Evolutionary conservation across 2,113 vertebrate genomes (phyloP).

Genomic region (Mesoclemmys tuberculata): DNA sequence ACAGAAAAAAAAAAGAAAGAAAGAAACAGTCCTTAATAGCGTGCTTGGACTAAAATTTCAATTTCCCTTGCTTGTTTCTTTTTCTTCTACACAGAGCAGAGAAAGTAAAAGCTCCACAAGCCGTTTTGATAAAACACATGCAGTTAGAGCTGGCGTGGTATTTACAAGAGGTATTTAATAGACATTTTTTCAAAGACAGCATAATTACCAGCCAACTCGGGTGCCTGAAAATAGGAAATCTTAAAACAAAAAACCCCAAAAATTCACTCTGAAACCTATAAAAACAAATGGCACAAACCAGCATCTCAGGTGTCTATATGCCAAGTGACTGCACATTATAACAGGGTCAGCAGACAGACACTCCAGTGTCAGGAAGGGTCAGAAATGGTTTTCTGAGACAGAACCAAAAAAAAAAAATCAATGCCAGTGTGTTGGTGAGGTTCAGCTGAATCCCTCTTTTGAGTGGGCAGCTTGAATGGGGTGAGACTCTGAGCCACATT

Average conservation of each 20-base stretch:
- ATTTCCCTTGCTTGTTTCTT: neutral
- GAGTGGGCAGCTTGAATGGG: neutral
- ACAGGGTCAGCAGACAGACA: neutral
- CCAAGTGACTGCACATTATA: neutral
- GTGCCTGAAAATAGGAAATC: neutral
- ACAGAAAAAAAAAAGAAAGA: neutral
- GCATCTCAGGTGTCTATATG: neutral
- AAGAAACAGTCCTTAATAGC: neutral
- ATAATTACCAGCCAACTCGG: conserved; percentile 39
- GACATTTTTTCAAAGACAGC: conserved; percentile 48
- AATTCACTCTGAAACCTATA: neutral
- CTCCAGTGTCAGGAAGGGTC: neutral
- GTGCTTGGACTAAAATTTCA: conserved; percentile 3
- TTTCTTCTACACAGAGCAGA: neutral
- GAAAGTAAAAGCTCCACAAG: neutral
- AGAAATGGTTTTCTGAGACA: neutral
- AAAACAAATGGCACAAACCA: neutral
- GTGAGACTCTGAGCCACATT: neutral
- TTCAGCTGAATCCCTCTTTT: accelerated
- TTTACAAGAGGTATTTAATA: conserved; percentile 50
- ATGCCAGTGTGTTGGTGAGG: too few species aligned
- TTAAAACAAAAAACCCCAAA: neutral
- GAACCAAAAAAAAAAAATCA: neutral
- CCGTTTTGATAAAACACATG: conserved; percentile 36
- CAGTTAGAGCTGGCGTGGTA: conserved; percentile 29